Conservation (phyloP, 1,140 invertebrate genomes). For the Bactericera cockerelli region DNA sequence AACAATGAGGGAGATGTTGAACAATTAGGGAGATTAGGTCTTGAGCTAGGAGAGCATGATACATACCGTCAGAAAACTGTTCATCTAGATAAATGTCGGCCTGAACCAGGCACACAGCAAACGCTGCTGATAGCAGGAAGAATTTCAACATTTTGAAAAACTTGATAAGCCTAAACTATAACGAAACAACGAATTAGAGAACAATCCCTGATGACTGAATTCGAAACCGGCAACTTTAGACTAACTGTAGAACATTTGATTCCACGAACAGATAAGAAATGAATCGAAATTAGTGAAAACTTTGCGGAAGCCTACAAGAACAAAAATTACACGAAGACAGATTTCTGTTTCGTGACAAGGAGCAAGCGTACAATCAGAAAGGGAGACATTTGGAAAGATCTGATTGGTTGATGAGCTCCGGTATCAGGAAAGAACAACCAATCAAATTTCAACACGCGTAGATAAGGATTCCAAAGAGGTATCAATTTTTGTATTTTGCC, state of each 20-base stretch:
- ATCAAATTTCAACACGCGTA: background rate
- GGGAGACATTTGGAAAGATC: constrained; percentile 4
- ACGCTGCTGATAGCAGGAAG: background rate
- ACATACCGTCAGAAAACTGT: constrained; percentile 19
- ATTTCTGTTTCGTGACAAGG: background rate
- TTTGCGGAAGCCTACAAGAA: background rate
- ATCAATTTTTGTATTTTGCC: too few relatives aligned
- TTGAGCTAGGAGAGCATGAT: background rate
- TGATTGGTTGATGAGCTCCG: background rate
- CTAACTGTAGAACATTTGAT: too few relatives aligned
- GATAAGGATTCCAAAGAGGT: constrained; percentile 8
- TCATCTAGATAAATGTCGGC: background rate
- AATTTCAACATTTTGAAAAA: constrained; percentile 1
- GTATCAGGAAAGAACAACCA: background rate
- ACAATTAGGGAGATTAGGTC: background rate
- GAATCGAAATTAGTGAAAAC: background rate
- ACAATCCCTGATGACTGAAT: background rate
- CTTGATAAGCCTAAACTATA: background rate
- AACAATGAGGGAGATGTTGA: background rate
- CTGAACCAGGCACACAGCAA: background rate
- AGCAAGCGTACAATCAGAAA: background rate
- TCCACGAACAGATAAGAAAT: background rate
- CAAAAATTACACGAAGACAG: background rate
- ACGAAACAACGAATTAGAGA: background rate
- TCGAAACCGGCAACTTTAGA: background rate